Conservation (phyloP, 2,113 vertebrate species). For the Rhizomys pruinosus region DNA sequence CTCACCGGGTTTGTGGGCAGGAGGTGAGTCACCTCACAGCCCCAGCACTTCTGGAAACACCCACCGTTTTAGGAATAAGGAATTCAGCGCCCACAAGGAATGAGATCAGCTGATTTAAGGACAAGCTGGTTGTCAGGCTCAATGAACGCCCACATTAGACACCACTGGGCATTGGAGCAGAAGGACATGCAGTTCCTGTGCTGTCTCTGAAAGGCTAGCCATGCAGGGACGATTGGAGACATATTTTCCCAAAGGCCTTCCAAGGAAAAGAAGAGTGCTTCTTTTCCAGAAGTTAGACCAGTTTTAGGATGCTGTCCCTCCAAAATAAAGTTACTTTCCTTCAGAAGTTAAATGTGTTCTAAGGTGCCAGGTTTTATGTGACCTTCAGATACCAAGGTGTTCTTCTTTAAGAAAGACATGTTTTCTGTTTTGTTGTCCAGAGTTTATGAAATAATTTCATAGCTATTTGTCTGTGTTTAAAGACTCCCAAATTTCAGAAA, state of each 20-base stretch:
- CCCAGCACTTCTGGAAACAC: conserved; percentile 12
- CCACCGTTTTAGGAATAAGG: conserved; percentile 81
- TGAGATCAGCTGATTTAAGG: conserved; percentile 80
- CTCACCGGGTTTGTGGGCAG: conserved; percentile 55
- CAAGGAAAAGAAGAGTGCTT: conserved; percentile 40
- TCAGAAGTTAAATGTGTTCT: not conserved
- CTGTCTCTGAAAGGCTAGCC: conserved; percentile 71
- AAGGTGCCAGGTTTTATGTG: not conserved
- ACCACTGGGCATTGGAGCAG: conserved; percentile 56
- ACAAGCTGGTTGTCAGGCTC: conserved; percentile 78
- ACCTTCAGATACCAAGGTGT: not conserved
- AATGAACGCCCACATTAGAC: conserved; percentile 76
- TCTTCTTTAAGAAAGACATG: not conserved
- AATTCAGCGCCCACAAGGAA: conserved; percentile 78
- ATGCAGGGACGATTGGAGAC: not conserved
- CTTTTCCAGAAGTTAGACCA: conserved; percentile 61
- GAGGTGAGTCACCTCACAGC: conserved; percentile 74
- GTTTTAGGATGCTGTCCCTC: conserved; percentile 46
- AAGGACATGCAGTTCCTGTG: conserved; percentile 73
- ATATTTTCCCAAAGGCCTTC: conserved; percentile 80
- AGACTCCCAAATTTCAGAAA: not conserved
- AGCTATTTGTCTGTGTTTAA: not conserved
- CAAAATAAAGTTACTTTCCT: conserved; percentile 17
- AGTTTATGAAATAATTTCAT: not conserved
- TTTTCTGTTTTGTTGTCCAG: not conserved